Conservation (phyloP, 2,888 invertebrate species). For the Byasa hedistus region DNA sequence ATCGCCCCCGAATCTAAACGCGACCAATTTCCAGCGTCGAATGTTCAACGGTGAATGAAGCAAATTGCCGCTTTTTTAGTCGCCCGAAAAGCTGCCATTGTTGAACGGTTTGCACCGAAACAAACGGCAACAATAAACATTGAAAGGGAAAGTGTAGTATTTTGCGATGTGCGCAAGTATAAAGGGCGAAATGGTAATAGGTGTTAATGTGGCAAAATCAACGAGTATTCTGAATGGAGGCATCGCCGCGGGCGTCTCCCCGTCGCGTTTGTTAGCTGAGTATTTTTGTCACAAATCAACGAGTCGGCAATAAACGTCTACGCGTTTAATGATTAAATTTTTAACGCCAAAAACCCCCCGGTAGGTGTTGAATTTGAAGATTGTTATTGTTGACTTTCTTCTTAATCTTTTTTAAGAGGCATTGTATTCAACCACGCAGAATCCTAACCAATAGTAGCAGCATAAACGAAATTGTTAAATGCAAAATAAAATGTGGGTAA, state of each 20-base stretch:
- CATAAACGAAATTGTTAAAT: no score
- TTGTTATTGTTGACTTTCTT: conserved; percentile 6
- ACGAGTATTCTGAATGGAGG: conserved; percentile 61
- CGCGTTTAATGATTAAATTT: conserved; percentile 53
- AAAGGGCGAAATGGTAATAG: conserved; percentile 65
- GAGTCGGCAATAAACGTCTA: conserved; percentile 65
- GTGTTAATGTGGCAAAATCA: conserved; percentile 73
- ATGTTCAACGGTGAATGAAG: conserved; percentile 76
- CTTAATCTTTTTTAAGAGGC: not conserved
- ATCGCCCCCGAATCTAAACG: conserved; percentile 74
- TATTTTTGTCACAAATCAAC: conserved; percentile 75
- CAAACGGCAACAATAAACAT: conserved; percentile 78
- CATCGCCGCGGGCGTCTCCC: conserved; percentile 44
- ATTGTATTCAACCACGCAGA: no score
- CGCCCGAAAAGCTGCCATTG: conserved; percentile 75
- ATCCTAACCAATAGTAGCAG: no score
- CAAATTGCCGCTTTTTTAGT: conserved; percentile 75
- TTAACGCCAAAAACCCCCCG: conserved; percentile 45
- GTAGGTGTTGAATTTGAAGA: conserved; percentile 30
- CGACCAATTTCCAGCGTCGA: conserved; percentile 76
- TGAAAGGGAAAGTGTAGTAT: conserved; percentile 77
- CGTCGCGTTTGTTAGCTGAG: conserved; percentile 35
- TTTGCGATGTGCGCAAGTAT: conserved; percentile 64
- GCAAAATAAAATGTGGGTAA: no score
- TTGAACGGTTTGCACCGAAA: conserved; percentile 76